These are phyloP conservation scores for Myoxocephalus aenaeus DNA, from an alignment of 2,797 vertebrate genomes.

Conservation along the genomic window DNA sequence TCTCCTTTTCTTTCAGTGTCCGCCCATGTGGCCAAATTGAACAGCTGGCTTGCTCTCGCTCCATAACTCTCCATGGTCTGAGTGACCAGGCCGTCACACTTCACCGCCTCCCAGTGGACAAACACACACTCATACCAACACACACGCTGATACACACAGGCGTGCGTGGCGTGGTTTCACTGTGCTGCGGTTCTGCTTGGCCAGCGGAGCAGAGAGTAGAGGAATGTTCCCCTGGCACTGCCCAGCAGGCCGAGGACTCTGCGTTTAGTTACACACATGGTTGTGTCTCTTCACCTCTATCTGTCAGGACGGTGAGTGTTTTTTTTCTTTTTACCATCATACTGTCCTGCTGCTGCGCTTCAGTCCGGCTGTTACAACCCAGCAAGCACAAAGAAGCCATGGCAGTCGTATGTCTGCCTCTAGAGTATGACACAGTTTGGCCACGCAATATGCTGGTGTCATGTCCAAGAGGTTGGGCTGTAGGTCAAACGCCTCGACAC, in stretches of 20 bases:
- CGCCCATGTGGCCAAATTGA: constrained; percentile 74
- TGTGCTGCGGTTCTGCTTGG: constrained; percentile 72
- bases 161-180: constrained; percentile 45
- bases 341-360: constrained; percentile 40
- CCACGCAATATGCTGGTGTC: constrained; percentile 25
- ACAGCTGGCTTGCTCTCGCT: constrained; percentile 77
- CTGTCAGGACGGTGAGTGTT: constrained; percentile 55
- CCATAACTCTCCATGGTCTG: constrained; percentile 70
- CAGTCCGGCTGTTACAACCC: constrained; percentile 38
- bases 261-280: constrained; percentile 70
- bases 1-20: constrained; percentile 60
- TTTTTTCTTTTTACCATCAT: constrained; percentile 28
- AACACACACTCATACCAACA: constrained; percentile 30
- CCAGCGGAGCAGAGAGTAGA: constrained; percentile 72
- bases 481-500: constrained; percentile 10
- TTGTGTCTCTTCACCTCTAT: constrained; percentile 70
- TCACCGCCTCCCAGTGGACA: constrained; percentile 62
- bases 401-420: constrained; percentile 17
- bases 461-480: constrained; percentile 14
- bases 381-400: constrained; percentile 49
- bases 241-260: constrained; percentile 64
- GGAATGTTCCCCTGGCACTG: constrained; percentile 69
- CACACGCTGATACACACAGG: constrained; percentile 29
- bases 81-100: constrained; percentile 74
- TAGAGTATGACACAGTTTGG: background rate